phyloP scores from a whole-genome alignment of 2,888 invertebrate species.

The Lycia hirtaria region DNA sequence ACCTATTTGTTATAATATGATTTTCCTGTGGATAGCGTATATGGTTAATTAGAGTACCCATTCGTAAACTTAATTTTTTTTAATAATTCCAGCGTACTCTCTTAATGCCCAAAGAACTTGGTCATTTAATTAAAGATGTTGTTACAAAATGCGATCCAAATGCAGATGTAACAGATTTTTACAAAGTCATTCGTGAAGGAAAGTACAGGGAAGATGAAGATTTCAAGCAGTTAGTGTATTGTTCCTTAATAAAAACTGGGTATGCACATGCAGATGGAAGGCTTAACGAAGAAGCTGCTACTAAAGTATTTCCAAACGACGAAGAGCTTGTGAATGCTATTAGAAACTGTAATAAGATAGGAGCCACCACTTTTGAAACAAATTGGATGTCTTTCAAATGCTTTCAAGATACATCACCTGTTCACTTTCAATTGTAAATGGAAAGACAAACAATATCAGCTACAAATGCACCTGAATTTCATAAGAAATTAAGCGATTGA shows the following conservation, averaged over 20 bases:
- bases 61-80: neutral
- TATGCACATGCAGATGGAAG: slow-evolving; percentile 51
- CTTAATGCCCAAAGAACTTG: neutral
- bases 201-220: slow-evolving; percentile 53
- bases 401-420: slow-evolving; percentile 48
- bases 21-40: too few species aligned
- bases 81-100: neutral
- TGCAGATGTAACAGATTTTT: neutral
- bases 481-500: too few species aligned
- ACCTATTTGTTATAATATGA: too few species aligned
- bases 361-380: slow-evolving; percentile 52
- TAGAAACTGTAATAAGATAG: slow-evolving; percentile 55
- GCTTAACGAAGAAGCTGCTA: slow-evolving; percentile 56
- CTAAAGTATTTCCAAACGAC: slow-evolving; percentile 50
- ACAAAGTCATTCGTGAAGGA: slow-evolving; percentile 44
- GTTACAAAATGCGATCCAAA: too few species aligned
- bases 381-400: slow-evolving; percentile 54
- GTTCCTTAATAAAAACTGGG: slow-evolving; percentile 59
- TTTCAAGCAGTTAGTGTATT: slow-evolving; percentile 62
- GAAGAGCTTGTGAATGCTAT: slow-evolving; percentile 48
- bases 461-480: too few species aligned
- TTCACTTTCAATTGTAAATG: neutral
- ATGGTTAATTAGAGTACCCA: too few species aligned
- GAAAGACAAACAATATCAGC: too few species aligned
- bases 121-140: neutral